Evolutionary conservation across 2,113 vertebrate species (phyloP), one percentile per base, ranked within the genome.

Genomic region (Hoplias malabaricus): DNA sequence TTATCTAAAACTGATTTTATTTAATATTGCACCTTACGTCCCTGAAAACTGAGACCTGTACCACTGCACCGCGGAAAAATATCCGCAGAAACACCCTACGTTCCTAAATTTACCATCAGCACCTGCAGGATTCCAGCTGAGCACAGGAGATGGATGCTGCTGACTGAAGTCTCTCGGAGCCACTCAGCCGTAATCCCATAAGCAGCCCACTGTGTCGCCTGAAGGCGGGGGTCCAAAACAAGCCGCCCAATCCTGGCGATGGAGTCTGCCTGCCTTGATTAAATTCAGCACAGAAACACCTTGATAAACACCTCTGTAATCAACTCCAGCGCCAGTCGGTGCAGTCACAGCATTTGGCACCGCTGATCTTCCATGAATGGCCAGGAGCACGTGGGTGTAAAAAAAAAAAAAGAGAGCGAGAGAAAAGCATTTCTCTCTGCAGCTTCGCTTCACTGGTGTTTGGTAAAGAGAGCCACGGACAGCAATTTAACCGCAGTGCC

Each of bases 201-300:
- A 82, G 59, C 31, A 25, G 46, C 29, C 23, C 27, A 42, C 69
- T 19, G 69, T 65, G 31, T 34, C 36, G 65, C 70, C 69, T 40
- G 48, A 78, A 40, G 69, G 54, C 61, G 56, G 80, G 69, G 56
- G 33, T 68, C 81, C 77, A 79, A 54, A n/a, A 72, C 29, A 31
- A 21, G 61, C 29, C 54, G 34, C 42, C 31, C 25, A 40, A 25
- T 53, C 46, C 29, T 40, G 31, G 19, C 61, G 2, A 5, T 43
- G 34, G 38, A 68, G 29, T 61, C 9, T 11, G 29, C 14, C 40
- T 48, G 50, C 38, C 40, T 3, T 59, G 71, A 73, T 83, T 74
- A 65, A 66, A 75, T 31, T 75, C 8, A 43, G 59, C 43, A 66
- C 19, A 70, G 57, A 75, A 75, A 46, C 27, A 69, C 66, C 73